Evolutionary conservation across 2,888 invertebrate genomes (phyloP).

Genomic region (Enchytraeus crypticus): DNA sequence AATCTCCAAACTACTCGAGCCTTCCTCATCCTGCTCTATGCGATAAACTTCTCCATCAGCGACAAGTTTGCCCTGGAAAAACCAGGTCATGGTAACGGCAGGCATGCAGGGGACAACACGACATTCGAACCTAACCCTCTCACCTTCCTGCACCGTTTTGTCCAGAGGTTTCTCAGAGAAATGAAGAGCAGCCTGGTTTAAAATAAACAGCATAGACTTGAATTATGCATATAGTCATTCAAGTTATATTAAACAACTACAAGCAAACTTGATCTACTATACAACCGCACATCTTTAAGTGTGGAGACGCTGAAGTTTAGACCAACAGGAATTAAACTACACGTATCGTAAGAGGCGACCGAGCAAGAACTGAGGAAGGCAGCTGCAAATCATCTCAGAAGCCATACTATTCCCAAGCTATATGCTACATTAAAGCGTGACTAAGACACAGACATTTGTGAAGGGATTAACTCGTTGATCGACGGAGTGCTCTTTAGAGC

Average conservation of each 20-base stretch:
- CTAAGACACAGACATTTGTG: too few species aligned
- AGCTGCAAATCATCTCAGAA: too few species aligned
- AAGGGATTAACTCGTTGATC: too few species aligned
- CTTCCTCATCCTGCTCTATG: slow-evolving; percentile 12
- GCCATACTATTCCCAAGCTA: too few species aligned
- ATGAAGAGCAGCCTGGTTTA: slow-evolving; percentile 14
- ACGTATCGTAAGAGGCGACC: too few species aligned
- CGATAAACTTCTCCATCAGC: slow-evolving; percentile 21
- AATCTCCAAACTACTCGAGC: slow-evolving; percentile 61
- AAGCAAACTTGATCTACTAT: neutral
- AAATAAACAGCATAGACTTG: too few species aligned
- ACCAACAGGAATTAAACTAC: too few species aligned
- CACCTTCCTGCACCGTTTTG: slow-evolving; percentile 37
- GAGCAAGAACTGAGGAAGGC: too few species aligned
- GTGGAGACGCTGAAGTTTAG: too few species aligned
- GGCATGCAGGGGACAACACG: slow-evolving; percentile 11
- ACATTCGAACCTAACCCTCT: slow-evolving; percentile 27
- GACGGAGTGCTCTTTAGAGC: too few species aligned
- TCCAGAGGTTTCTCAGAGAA: slow-evolving; percentile 27
- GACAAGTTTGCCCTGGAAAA: slow-evolving; percentile 23
- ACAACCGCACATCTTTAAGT: too few species aligned
- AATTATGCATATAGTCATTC: neutral
- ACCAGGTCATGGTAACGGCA: slow-evolving; percentile 21
- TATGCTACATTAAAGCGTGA: too few species aligned
- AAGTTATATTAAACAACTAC: neutral